Conservation (phyloP, 2,113 vertebrate species). For the Takifugu bimaculatus region DNA sequence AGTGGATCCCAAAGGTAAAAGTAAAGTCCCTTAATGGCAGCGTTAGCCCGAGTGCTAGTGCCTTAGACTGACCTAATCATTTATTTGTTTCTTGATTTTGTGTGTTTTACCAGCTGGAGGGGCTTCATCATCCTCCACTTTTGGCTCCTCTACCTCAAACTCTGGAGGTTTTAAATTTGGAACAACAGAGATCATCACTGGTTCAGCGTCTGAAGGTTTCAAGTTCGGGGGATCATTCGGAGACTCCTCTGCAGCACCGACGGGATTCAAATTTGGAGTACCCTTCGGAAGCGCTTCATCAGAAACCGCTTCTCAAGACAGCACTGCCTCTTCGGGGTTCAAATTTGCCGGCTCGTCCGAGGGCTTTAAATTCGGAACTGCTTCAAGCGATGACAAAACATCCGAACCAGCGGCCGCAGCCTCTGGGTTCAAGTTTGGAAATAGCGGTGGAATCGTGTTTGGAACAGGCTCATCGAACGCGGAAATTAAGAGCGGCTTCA, state of each 20-base stretch:
- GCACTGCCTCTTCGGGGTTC: slow-evolving; percentile 45
- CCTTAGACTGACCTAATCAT: not conserved
- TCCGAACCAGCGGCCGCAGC: slow-evolving; percentile 65
- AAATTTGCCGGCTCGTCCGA: slow-evolving; percentile 60
- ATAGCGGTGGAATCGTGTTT: slow-evolving; percentile 64
- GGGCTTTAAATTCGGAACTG: slow-evolving; percentile 67
- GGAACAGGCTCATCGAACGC: slow-evolving; percentile 66
- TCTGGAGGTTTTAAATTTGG: slow-evolving; percentile 85
- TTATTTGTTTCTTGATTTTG: slow-evolving; percentile 25
- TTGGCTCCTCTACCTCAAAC: slow-evolving; percentile 36
- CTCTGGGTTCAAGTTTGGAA: slow-evolving; percentile 79
- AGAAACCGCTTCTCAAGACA: slow-evolving; percentile 59
- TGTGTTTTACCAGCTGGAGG: slow-evolving; percentile 76
- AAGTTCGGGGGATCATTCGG: slow-evolving; percentile 76
- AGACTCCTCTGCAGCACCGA: slow-evolving; percentile 55
- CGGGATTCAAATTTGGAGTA: slow-evolving; percentile 67
- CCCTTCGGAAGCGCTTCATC: slow-evolving; percentile 54
- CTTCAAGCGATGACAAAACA: slow-evolving; percentile 78
- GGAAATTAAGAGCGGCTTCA: slow-evolving; percentile 74
- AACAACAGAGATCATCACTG: slow-evolving; percentile 51
- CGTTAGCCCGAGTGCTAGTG: not conserved
- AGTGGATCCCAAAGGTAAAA: slow-evolving; percentile 83
- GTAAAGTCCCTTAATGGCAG: not conserved
- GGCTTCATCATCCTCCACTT: slow-evolving; percentile 49
- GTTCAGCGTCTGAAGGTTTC: slow-evolving; percentile 67